These are phyloP conservation scores for Oryzias dopingdopingensis DNA, from an alignment of 2,797 vertebrate species.

Conservation along the genomic window DNA sequence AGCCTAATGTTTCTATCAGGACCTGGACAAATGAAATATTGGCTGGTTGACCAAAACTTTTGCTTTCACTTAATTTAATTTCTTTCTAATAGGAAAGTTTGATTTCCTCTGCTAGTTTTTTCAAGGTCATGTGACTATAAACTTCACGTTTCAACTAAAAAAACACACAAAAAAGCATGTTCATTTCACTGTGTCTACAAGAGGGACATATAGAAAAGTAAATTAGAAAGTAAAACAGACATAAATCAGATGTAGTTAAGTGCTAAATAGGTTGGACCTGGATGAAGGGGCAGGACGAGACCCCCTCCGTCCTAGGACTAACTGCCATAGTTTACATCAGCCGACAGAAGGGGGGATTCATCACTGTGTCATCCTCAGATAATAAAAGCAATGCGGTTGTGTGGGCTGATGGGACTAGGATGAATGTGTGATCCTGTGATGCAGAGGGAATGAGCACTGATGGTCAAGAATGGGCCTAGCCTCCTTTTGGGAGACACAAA, in stretches of 20 bases:
- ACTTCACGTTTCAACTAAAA: too few relatives aligned
- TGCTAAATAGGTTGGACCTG: conserved; percentile 81
- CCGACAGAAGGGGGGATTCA: conserved; percentile 76
- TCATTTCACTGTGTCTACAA: too few relatives aligned
- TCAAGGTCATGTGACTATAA: too few relatives aligned
- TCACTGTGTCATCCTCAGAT: conserved; percentile 70
- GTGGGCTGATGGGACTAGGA: conserved; percentile 47
- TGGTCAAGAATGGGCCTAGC: conserved; percentile 64
- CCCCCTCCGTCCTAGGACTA: not conserved
- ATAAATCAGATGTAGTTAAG: conserved; percentile 88
- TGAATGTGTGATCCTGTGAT: conserved; percentile 52
- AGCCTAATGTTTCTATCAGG: conserved; percentile 58
- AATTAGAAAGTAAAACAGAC: conserved; percentile 52
- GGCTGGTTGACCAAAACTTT: conserved; percentile 27
- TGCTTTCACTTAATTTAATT: too few relatives aligned
- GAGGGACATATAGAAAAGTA: too few relatives aligned
- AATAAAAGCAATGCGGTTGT: conserved; percentile 52
- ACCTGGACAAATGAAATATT: conserved; percentile 78
- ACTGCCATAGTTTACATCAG: conserved; percentile 52
- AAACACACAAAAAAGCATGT: too few relatives aligned
- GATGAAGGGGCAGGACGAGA: conserved; percentile 23
- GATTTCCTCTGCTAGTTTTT: too few relatives aligned
- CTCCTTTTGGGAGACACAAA: conserved; percentile 80
- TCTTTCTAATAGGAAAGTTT: too few relatives aligned
- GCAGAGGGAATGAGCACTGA: conserved; percentile 43